Conservation (phyloP, 2,113 vertebrate species). For the Sprattus sprattus region DNA sequence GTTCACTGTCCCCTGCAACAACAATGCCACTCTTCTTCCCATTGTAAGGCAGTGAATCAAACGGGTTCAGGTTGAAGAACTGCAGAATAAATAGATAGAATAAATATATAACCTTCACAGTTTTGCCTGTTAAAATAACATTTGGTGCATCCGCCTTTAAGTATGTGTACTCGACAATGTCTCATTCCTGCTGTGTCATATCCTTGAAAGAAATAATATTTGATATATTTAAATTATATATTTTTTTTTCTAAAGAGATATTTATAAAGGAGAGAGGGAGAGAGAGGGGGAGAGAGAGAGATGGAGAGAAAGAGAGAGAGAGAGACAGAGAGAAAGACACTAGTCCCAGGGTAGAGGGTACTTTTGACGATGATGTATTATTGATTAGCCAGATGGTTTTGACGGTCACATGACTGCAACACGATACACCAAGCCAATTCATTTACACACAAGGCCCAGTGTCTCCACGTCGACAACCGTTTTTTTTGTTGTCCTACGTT, state of each 20-base stretch:
- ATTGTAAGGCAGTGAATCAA: background rate
- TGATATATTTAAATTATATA: no score
- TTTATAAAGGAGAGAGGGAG: background rate
- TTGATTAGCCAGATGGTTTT: slow-evolving; percentile 33
- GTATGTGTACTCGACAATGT: background rate
- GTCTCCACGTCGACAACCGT: slow-evolving; percentile 58
- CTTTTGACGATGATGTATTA: slow-evolving; percentile 26
- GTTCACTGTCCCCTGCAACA: slow-evolving; percentile 18
- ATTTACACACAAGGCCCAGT: slow-evolving; percentile 46
- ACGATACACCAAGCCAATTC: background rate
- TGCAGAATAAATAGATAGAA: no score
- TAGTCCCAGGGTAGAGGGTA: background rate
- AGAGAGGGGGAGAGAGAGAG: slow-evolving; percentile 16
- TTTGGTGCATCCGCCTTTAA: background rate
- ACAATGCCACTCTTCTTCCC: slow-evolving; percentile 41
- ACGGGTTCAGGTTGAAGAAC: no score
- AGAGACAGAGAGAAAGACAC: background rate
- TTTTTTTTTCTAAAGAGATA: background rate
- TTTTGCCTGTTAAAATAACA: background rate
- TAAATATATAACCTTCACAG: background rate
- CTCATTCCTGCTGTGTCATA: background rate
- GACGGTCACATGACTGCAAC: slow-evolving; percentile 23
- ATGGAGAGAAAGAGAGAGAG: background rate
- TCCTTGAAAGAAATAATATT: background rate
- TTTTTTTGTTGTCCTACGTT: slow-evolving; percentile 45